Conservation (phyloP, 2,888 invertebrate genomes). For the Drosophila pseudotalamancana region DNA sequence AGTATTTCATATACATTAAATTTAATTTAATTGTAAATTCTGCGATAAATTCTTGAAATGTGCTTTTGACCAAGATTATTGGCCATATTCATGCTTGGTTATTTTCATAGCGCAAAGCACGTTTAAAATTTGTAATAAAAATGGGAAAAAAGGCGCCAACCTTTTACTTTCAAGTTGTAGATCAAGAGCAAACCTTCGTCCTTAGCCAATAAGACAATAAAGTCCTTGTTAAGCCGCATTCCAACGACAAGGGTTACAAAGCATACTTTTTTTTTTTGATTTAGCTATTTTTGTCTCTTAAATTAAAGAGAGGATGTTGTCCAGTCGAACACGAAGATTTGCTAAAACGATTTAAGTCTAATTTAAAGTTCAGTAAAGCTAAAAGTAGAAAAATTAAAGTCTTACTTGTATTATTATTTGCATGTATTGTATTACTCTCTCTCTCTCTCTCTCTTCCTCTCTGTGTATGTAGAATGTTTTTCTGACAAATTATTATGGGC, state of each 20-base stretch:
- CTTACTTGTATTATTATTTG: too few species aligned
- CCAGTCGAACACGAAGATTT: too few species aligned
- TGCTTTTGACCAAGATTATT: not conserved
- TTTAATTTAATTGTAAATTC: too few species aligned
- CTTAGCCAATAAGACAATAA: not conserved
- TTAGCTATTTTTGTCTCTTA: too few species aligned
- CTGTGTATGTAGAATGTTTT: not conserved
- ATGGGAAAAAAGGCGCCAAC: not conserved
- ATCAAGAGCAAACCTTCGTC: too few species aligned
- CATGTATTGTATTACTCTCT: not conserved
- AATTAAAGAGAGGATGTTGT: too few species aligned
- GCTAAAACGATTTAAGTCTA: too few species aligned
- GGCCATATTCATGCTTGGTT: not conserved
- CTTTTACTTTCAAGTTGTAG: not conserved
- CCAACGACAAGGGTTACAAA: not conserved
- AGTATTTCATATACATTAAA: too few species aligned
- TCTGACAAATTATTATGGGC: constrained; percentile 2
- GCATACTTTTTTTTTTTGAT: too few species aligned
- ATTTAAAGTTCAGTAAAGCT: too few species aligned
- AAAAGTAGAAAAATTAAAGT: too few species aligned
- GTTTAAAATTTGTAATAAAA: not conserved
- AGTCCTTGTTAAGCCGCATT: not conserved
- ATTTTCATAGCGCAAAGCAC: too few species aligned
- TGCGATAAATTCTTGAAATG: not conserved
- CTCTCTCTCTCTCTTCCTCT: not conserved